Conservation (phyloP, 1,140 invertebrate species). For the Zaprionus kolodkinae region DNA sequence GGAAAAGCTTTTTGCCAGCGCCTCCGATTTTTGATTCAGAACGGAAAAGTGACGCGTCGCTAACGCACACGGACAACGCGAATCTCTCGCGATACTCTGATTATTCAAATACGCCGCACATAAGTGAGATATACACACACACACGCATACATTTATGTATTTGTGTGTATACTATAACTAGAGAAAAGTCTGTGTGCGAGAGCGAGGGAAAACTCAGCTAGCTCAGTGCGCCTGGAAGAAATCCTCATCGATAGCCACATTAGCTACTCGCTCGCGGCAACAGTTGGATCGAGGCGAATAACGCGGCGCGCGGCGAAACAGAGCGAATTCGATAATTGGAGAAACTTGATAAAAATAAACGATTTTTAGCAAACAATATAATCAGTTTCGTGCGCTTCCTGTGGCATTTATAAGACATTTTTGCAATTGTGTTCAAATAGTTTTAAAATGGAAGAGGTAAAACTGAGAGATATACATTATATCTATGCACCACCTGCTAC, state of each 20-base stretch:
- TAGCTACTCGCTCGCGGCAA: constrained; percentile 30
- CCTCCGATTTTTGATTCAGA: constrained; percentile 64
- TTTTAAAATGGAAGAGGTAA: constrained; percentile 68
- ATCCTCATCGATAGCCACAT: background rate
- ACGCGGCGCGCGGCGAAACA: background rate
- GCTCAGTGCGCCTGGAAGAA: constrained; percentile 21
- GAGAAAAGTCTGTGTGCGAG: background rate
- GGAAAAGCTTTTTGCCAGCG: constrained; percentile 66
- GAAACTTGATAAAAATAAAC: background rate
- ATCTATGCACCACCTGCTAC: background rate
- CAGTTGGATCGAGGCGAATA: constrained; percentile 37
- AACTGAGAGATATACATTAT: background rate
- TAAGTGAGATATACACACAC: background rate
- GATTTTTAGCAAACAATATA: background rate
- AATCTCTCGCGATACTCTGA: constrained; percentile 22
- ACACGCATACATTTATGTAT: background rate
- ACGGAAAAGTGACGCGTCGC: constrained; percentile 76
- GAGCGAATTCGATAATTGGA: background rate
- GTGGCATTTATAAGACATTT: constrained; percentile 22
- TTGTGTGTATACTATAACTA: background rate
- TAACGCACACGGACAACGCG: constrained; percentile 62
- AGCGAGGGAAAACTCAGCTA: constrained; percentile 20
- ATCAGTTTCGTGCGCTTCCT: constrained; percentile 16
- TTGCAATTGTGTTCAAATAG: constrained; percentile 57
- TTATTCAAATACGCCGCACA: constrained; percentile 16